These are phyloP conservation scores for Melolontha melolontha DNA, from an alignment of 2,888 invertebrate species.

Conservation along the genomic window DNA sequence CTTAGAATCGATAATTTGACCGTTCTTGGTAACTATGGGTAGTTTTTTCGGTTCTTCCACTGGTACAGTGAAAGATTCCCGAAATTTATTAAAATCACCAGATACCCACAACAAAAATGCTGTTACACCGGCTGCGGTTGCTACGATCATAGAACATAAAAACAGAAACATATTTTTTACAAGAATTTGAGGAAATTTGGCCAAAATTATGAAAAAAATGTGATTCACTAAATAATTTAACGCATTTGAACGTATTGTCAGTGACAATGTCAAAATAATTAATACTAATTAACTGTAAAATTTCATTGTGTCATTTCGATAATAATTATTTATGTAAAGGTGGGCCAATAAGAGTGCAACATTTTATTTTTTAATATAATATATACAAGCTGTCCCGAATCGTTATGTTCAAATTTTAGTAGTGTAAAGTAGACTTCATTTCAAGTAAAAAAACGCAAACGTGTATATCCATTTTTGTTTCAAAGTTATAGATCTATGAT, in stretches of 20 bases:
- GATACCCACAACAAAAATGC: slow-evolving; percentile 55
- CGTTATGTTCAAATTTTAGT: too few species aligned
- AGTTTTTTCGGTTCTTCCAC: slow-evolving; percentile 38
- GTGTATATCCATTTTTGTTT: too few species aligned
- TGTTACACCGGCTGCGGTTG: slow-evolving; percentile 55
- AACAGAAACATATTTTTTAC: slow-evolving; percentile 50
- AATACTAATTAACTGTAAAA: neutral
- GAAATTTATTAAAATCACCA: slow-evolving; percentile 55
- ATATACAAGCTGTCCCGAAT: too few species aligned
- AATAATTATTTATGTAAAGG: neutral
- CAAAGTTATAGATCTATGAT: too few species aligned
- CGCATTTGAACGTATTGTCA: neutral
- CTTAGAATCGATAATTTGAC: slow-evolving; percentile 53
- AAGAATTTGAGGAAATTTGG: slow-evolving; percentile 2
- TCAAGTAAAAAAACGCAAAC: too few species aligned
- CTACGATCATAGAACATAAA: slow-evolving; percentile 52
- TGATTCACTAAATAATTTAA: slow-evolving; percentile 14
- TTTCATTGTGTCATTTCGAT: neutral
- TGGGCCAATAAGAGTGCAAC: too few species aligned
- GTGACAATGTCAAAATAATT: slow-evolving; percentile 19
- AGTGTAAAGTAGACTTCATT: too few species aligned
- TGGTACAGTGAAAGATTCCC: slow-evolving; percentile 44
- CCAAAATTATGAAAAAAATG: slow-evolving; percentile 13
- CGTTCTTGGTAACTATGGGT: slow-evolving; percentile 52
- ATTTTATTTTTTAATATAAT: too few species aligned